Conservation (phyloP, 2,113 vertebrate genomes). For the Circaetus cinerascens region DNA sequence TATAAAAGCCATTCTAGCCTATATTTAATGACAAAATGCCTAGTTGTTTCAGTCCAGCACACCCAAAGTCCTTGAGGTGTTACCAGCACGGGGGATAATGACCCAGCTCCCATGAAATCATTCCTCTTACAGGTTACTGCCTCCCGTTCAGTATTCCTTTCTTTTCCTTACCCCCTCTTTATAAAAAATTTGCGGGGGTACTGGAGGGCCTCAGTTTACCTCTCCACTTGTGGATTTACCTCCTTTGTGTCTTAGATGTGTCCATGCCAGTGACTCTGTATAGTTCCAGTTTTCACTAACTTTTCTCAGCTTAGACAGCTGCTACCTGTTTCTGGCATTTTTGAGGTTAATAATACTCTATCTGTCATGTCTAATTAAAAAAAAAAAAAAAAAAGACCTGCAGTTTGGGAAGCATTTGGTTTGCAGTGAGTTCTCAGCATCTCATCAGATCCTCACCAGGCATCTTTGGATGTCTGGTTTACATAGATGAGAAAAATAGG, state of each 20-base stretch:
- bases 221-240: background rate
- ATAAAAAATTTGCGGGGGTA: background rate
- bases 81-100: background rate
- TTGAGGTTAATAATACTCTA: background rate
- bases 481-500: background rate
- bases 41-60: constrained; percentile 14
- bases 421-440: background rate
- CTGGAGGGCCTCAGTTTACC: background rate
- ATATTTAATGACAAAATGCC: constrained; percentile 1
- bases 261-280: background rate
- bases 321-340: background rate
- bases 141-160: background rate
- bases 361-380: background rate
- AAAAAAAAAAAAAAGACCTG: background rate
- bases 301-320: background rate
- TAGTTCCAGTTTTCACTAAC: background rate
- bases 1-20: constrained; percentile 27
- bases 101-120: background rate
- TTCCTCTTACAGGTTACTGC: background rate
- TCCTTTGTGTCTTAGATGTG: background rate
- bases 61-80: constrained; percentile 7
- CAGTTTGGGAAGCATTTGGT: background rate
- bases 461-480: background rate
- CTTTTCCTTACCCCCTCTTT: background rate
- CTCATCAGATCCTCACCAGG: background rate